Percentiles rank a stretch among this genome's conserved stretches.
These are phyloP conservation scores for Taenioides sp. DNA, from an alignment of 2,797 vertebrate genomes.

Conservation along the genomic window DNA sequence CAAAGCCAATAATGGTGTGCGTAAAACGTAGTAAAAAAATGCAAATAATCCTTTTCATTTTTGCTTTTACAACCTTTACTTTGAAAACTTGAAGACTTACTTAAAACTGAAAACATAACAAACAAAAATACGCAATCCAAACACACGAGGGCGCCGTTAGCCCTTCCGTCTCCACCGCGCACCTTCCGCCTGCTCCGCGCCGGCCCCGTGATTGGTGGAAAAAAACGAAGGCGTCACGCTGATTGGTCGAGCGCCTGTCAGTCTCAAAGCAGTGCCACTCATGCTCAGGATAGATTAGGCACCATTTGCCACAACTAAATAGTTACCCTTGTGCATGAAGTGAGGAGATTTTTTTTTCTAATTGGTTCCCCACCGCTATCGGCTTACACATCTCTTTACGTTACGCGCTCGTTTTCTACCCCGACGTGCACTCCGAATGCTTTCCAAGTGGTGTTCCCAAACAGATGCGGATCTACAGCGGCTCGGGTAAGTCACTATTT, in stretches of 20 bases:
- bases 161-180: constrained; percentile 69
- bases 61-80: too few species aligned
- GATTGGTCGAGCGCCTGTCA: constrained; percentile 70
- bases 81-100: too few species aligned
- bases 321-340: constrained; percentile 73
- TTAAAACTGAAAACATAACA: neutral
- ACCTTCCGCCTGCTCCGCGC: constrained; percentile 59
- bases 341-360: constrained; percentile 58
- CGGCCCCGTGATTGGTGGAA: constrained; percentile 62
- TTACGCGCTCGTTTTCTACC: neutral
- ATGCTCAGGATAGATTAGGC: constrained; percentile 80
- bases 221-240: neutral
- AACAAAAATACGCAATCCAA: constrained; percentile 76
- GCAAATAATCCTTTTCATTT: too few species aligned
- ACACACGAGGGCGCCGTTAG: constrained; percentile 71
- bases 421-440: constrained; percentile 30
- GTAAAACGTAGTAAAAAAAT: too few species aligned
- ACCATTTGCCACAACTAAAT: constrained; percentile 81
- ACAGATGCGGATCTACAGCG: constrained; percentile 77
- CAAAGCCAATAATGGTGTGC: too few species aligned
- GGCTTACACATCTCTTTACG: constrained; percentile 28
- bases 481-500: constrained; percentile 76
- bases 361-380: constrained; percentile 41
- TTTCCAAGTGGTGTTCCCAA: constrained; percentile 43
- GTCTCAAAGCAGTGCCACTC: constrained; percentile 69